Evolutionary conservation across 1,140 invertebrate species (phyloP).

Genomic region (Drosophila aff.): DNA sequence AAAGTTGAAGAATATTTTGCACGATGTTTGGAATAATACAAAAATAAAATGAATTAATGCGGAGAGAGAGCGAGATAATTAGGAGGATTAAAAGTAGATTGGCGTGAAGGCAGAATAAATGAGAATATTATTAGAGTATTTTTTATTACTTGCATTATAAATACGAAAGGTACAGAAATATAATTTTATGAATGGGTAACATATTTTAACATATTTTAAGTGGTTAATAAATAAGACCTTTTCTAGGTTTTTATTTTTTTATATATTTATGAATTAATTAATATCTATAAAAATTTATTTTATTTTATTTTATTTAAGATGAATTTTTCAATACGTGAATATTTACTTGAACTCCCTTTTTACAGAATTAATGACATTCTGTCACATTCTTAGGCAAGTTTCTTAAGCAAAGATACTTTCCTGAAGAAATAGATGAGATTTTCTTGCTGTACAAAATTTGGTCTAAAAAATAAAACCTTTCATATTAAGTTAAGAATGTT

Average conservation of each 20-base stretch:
- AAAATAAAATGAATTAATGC: neutral
- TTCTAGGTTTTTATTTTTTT: no score
- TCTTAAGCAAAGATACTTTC: no score
- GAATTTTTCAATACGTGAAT: neutral
- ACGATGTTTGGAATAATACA: neutral
- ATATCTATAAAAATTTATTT: neutral
- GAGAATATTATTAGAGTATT: neutral
- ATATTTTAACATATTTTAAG: neutral
- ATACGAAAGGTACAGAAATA: neutral
- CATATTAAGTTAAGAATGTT: no score
- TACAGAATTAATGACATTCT: neutral
- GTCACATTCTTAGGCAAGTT: neutral
- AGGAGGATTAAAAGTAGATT: neutral
- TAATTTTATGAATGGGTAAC: neutral
- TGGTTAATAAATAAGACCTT: no score
- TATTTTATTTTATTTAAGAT: neutral
- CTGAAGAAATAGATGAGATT: no score
- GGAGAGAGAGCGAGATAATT: neutral
- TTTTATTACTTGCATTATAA: neutral
- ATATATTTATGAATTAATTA: neutral
- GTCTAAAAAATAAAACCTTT: no score
- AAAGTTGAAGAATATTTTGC: neutral
- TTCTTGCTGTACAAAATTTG: no score
- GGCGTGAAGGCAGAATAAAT: neutral
- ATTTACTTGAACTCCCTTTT: neutral